Percentiles rank a stretch among this genome's conserved stretches.
Conservation (phyloP, 2,797 vertebrate genomes). For the Crocodylus rhombifer region DNA sequence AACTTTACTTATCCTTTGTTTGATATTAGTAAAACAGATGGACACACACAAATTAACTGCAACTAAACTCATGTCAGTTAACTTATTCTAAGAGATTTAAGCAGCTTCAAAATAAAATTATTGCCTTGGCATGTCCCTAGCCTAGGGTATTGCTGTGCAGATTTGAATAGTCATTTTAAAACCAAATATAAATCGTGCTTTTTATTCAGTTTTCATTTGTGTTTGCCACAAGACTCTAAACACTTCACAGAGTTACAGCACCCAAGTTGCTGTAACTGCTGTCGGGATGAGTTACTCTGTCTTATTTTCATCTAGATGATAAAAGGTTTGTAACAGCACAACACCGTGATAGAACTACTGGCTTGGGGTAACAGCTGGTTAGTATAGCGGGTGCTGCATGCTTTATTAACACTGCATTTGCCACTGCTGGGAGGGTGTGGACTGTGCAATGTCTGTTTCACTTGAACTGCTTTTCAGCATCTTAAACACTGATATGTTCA, state of each 20-base stretch:
- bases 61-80: constrained; percentile 60
- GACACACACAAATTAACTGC: neutral
- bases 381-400: neutral
- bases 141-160: constrained; percentile 47
- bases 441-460: neutral
- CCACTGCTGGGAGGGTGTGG: fast-evolving
- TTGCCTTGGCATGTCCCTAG: constrained; percentile 33
- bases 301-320: neutral
- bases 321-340: neutral
- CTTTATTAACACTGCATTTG: neutral
- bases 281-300: neutral
- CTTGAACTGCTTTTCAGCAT: neutral
- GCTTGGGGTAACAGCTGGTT: neutral
- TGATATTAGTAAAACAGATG: neutral
- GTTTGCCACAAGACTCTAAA: fast-evolving
- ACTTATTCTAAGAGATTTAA: constrained; percentile 56
- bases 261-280: neutral
- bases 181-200: constrained; percentile 54
- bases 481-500: neutral
- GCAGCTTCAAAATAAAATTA: constrained; percentile 49
- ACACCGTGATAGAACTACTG: neutral
- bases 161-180: constrained; percentile 72
- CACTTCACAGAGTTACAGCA: fast-evolving
- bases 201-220: constrained; percentile 35
- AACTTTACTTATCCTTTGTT: constrained; percentile 22